phyloP scores from a whole-genome alignment of 2,113 vertebrate species.

The Varanus komodoensis region DNA sequence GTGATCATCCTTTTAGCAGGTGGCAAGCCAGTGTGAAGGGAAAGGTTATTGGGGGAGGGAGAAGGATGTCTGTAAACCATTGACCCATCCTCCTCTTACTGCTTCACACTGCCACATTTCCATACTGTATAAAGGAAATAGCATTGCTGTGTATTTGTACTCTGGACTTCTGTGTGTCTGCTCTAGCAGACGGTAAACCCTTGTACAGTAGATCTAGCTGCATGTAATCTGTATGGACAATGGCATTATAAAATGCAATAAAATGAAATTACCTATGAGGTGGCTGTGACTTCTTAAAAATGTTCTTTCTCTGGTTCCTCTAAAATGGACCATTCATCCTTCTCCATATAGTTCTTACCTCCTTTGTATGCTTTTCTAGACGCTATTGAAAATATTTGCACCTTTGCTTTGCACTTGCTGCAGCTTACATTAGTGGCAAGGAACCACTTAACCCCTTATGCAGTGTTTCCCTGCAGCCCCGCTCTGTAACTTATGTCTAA shows the following conservation, averaged over 20 bases:
- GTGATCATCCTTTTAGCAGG: constrained; percentile 28
- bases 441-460: not conserved
- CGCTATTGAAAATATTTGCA: not conserved
- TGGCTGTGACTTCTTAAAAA: constrained; percentile 41
- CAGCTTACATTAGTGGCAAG: not conserved
- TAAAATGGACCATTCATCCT: not conserved
- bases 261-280: constrained; percentile 86
- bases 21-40: constrained; percentile 23
- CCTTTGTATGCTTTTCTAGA: not conserved
- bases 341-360: not conserved
- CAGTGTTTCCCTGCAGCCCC: not conserved
- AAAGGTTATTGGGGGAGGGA: constrained; percentile 22
- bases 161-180: constrained; percentile 88
- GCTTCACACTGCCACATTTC: constrained; percentile 65
- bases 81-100: not conserved
- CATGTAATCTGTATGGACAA: constrained; percentile 93
- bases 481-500: not conserved
- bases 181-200: constrained; percentile 89
- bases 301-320: not conserved
- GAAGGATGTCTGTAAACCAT: constrained; percentile 51
- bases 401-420: not conserved
- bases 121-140: constrained; percentile 84
- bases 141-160: constrained; percentile 86
- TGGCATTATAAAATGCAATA: constrained; percentile 92
- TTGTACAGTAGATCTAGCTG: constrained; percentile 92